Base-by-base conservation (phyloP, 2,113 vertebrate species). In the Scartelaos histophorus region DNA sequence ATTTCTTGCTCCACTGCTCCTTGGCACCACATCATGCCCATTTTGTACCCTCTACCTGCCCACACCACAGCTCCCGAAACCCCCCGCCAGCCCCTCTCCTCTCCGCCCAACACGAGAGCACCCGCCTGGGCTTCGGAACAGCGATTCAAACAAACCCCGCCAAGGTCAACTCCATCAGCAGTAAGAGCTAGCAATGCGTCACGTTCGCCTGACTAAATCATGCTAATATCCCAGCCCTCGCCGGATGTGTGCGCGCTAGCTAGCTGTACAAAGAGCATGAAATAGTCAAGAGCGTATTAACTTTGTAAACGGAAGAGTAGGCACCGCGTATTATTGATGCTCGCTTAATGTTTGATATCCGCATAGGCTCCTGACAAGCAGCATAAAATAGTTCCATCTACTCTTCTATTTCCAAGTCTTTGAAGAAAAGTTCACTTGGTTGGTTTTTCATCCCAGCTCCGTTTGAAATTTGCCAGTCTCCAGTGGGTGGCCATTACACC, bases 371-470 rank as follows among this genome's bases (percentile, higher is more conserved):
- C 64, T 70, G 19, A 75, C 72, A 69, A 38, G 46, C 62, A 22
- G 62, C 25, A 75, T 62, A 7, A 75, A 65, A 66, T 21, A 1
- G 61, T 71, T 62, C 46, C 56, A 38, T 46, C 62, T 5, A 12
- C 43, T 19, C 25, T 7, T 34, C 72, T 67, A 73, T 82, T 79
- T 78, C 79, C 84, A 51, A 69, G 72, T 82, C 83, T 87, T 86
- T 84, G 86, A 87, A 85, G 85, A 81, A 87, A 87, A 84, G 82
- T 87, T 84, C 66, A 65, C 65, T 73, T 74, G 76, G 84, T 76
- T 76, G 56, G 12, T 60, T 13, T 61, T 61, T 61, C 16, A 29
- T 61, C 29, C 15, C 6, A 29, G 5, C 75, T 73, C 83, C 77
- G 74, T 67, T 66, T 66, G 68, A 81, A 79, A 85, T 83, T 85